Percentiles rank a stretch among this genome's conserved stretches.
Evolutionary conservation across 92 coral and sea anemone species (phyloP).

Genomic region (Hydrozoanthus gracilis): DNA sequence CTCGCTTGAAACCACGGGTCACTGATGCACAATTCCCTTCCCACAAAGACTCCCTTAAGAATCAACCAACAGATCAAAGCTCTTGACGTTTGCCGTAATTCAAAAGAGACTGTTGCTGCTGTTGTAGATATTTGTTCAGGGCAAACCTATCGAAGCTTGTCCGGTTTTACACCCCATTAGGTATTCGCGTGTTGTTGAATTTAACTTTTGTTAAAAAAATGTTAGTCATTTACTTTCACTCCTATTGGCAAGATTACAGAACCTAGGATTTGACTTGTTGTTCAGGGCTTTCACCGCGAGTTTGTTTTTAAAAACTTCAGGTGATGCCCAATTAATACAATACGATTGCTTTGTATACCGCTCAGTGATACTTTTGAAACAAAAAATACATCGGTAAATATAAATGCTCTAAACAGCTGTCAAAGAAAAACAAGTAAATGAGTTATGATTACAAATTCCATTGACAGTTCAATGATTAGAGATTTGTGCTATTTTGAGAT

Average conservation of each 20-base stretch:
- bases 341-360: neutral
- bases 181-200: neutral
- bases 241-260: conserved; percentile 8
- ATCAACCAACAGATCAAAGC: neutral
- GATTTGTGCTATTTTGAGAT: neutral
- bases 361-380: conserved; percentile 11
- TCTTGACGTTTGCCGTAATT: neutral
- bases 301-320: conserved; percentile 37
- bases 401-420: conserved; percentile 38
- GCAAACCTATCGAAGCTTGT: neutral
- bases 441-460: conserved; percentile 19
- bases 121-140: neutral
- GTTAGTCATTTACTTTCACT: neutral
- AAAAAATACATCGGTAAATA: conserved; percentile 14
- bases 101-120: neutral
- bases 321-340: conserved; percentile 29
- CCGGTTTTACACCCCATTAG: conserved; percentile 12
- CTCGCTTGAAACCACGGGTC: neutral
- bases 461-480: conserved; percentile 2
- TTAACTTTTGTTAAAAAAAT: conserved; percentile 1
- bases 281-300: neutral
- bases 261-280: neutral
- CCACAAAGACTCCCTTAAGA: neutral
- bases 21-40: neutral
- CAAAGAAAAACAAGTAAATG: neutral